Base-by-base conservation (phyloP, 35 echinoderm and acorn worm genomes). In the Heliocidaris erythrogramma region DNA sequence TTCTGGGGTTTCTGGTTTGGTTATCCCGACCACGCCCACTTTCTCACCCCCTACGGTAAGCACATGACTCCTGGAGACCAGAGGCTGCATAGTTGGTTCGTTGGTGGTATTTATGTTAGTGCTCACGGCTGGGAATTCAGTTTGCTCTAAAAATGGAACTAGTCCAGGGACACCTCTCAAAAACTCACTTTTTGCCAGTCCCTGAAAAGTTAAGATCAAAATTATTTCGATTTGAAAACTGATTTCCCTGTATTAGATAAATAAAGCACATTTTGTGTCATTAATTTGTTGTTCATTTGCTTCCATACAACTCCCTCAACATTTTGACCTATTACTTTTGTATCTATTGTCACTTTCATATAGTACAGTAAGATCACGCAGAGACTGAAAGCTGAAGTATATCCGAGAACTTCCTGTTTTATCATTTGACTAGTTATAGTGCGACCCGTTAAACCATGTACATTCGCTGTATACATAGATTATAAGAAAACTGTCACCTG, bases 141-240 rank as follows among this genome's bases (percentile, higher is more conserved):
- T 95, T 30, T 95, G 95, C 24, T 96, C 91, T 29, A 98, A 86
- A 92, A 98, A 98, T 50, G 94, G 90, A 6, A 35, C 48, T 10
- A 98, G 60, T 48, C 96, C 94, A 1, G 49, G 69, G 2, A 96
- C 47, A 53, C 92, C 95, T 24, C 59, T 96, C 86, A 97, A 94
- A 92, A 98, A 98, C 49, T 98, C 97, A 86, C 96, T 96, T 50
- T 98, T 98, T 52, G 96, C 96, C 13, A 98, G 93, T 11, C 95
- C 96, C 97, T 98, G 85, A 32, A 96, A 78, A n/a, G 21, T 78
- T 1, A 24, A 27, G 65, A 78, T 27, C 65, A 78, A 21, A 78
- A 78, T 78, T 1, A 78, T 21, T 78, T 78, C 14, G 11, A 56
- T 2, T 8, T 56, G 52, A 56, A 56, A 56, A 56, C 52, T 56